A percentile compares a stretch with the other conserved stretches of the same genome.
Conservation (phyloP, 2,888 invertebrate genomes). For the Malthinus flaveolus region DNA sequence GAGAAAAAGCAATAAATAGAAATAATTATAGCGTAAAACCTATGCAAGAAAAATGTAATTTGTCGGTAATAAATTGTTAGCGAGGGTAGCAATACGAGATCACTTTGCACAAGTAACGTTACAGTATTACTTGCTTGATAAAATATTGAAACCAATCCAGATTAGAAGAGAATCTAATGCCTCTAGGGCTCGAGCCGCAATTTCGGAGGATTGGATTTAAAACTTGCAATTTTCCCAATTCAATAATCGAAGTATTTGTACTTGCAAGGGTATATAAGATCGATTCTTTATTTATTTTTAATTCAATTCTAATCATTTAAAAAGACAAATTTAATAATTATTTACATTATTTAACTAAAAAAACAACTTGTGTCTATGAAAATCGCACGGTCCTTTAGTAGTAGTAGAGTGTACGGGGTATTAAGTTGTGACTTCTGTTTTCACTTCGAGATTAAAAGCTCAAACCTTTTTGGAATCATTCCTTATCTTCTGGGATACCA, state of each 20-base stretch:
- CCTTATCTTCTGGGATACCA: too few relatives aligned
- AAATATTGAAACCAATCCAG: constrained; percentile 21
- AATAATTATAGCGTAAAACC: not conserved
- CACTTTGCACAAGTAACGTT: constrained; percentile 11
- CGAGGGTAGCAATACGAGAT: constrained; percentile 8
- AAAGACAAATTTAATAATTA: too few relatives aligned
- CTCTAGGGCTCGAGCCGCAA: constrained; percentile 12
- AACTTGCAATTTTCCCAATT: constrained; percentile 16
- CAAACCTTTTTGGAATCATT: too few relatives aligned
- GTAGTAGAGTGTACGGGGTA: too few relatives aligned
- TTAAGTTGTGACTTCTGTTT: too few relatives aligned
- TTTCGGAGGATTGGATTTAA: constrained; percentile 16
- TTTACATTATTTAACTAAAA: too few relatives aligned
- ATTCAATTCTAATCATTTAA: too few relatives aligned
- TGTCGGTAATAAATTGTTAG: not conserved
- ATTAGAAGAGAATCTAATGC: constrained; percentile 18
- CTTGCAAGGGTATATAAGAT: not conserved
- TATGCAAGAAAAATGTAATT: constrained; percentile 7
- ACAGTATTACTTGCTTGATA: constrained; percentile 13
- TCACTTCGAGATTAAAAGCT: too few relatives aligned
- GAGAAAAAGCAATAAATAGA: too few relatives aligned
- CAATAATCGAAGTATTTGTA: constrained; percentile 7
- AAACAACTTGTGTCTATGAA: too few relatives aligned
- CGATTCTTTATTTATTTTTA: too few relatives aligned
- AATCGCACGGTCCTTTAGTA: too few relatives aligned